phyloP scores from a whole-genome alignment of 2,113 vertebrate genomes.

The Anthoscopus minutus region DNA sequence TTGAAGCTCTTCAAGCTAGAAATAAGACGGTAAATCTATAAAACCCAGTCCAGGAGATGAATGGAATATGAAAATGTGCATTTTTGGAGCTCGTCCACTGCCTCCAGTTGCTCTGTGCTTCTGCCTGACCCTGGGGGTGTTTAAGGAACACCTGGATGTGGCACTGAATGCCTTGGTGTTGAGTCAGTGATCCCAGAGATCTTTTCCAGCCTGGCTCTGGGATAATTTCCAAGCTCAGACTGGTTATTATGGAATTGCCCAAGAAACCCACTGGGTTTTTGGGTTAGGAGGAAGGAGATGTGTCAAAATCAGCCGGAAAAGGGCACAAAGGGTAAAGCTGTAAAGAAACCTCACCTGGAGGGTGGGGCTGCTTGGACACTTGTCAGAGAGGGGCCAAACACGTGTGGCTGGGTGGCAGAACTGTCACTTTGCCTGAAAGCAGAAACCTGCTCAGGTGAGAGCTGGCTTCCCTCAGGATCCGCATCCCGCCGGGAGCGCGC shows the following conservation, averaged over 20 bases:
- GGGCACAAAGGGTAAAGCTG: accelerated
- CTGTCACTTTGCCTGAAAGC: accelerated
- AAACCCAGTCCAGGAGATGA: background rate
- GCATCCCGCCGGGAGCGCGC: accelerated
- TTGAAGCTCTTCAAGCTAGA: background rate
- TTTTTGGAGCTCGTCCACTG: background rate
- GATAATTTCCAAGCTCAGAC: background rate
- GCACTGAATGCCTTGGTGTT: background rate
- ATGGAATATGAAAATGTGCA: accelerated
- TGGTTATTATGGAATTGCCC: background rate
- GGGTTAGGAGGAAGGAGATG: background rate
- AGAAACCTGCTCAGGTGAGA: background rate
- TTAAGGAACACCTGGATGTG: background rate
- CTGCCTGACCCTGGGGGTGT: background rate
- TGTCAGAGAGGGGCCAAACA: background rate
- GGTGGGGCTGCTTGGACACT: background rate
- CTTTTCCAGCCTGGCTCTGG: background rate
- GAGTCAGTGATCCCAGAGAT: background rate
- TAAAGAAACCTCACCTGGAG: accelerated
- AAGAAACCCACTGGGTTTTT: background rate
- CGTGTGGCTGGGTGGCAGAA: background rate
- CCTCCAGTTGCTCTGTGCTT: background rate
- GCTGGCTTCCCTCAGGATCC: background rate
- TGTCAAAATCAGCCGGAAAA: background rate
- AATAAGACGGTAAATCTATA: background rate